Conservation (phyloP, 2,113 vertebrate species). For the Cryptotis parvus region DNA sequence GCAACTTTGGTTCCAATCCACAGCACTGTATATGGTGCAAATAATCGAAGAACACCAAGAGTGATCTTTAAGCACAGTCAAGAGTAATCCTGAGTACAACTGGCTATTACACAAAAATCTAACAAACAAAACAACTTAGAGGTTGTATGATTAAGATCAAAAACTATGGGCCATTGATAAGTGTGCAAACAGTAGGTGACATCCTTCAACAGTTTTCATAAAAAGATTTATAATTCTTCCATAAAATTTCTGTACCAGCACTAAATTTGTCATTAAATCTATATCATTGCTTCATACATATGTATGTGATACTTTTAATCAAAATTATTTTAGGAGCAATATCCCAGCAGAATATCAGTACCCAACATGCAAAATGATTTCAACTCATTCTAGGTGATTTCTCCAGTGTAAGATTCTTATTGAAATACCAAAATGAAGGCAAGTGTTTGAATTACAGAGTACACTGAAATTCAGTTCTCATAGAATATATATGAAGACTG, state of each 20-base stretch:
- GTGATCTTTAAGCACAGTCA: no score
- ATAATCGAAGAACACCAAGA: no score
- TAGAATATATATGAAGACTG: background rate
- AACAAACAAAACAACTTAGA: background rate
- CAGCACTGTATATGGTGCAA: no score
- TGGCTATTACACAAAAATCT: no score
- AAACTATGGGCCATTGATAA: background rate
- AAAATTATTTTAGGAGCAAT: background rate
- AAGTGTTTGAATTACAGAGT: background rate
- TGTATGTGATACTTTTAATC: background rate
- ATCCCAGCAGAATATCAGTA: background rate
- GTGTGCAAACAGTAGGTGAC: background rate
- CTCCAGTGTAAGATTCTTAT: background rate
- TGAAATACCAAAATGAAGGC: background rate
- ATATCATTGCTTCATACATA: background rate
- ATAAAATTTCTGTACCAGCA: background rate
- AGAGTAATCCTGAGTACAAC: no score
- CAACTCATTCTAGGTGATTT: background rate
- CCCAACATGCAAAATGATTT: background rate
- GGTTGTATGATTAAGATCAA: background rate
- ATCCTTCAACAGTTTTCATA: background rate
- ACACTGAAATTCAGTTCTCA: background rate
- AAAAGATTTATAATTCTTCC: background rate
- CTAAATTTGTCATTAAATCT: background rate
- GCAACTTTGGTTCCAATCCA: no score